Evolutionary conservation across 2,888 invertebrate genomes (phyloP), one percentile per base, ranked within the genome.

Genomic region (Ceriagrion tenellum): DNA sequence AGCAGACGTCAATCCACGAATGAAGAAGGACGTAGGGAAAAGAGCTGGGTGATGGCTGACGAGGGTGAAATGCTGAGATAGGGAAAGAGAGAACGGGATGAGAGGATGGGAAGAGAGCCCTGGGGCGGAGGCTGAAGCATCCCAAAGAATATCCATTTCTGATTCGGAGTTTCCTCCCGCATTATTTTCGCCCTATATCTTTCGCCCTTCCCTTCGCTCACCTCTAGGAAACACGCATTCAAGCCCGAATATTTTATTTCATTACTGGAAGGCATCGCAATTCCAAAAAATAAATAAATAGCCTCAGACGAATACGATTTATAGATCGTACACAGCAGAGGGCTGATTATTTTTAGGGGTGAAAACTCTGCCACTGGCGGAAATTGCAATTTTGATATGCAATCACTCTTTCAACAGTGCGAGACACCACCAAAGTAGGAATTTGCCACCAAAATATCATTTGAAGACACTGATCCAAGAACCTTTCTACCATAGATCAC

Each of bases 91-190:
- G 35, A 47, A 47, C 8, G 47, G 47, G 8, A 2, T 47, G 47
- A 47, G 47, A 47, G 47, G 47, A 47, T 47, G 81, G 35, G 13
- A 13, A 13, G 35, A 81, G 16, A 16, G 30, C n/a, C 81, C 35
- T 35, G 30, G 81, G 81, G 13, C 6, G 26, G 81, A 26, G n/a
- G 16, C 8, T 13, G 23, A 35, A 81, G 13, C 81, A 81, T 30
- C 81, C n/a, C 81, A 35, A 81, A 81, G 81, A 81, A 81, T 35
- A 81, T 81, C 35, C 81, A 35, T 35, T 81, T 30, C 81, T 81
- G 35, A 81, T 81, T 35, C n/a, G 3, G 26, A 26, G 12, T 20
- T 10, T 30, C 35, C 81, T 30, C 30, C 18, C 81, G 81, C 81
- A 81, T 81, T 81, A 35, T 18, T 81, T 81, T 30, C 35, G 18